Evolutionary conservation across 2,888 invertebrate genomes (phyloP).

Genomic region (Dioctria linearis): DNA sequence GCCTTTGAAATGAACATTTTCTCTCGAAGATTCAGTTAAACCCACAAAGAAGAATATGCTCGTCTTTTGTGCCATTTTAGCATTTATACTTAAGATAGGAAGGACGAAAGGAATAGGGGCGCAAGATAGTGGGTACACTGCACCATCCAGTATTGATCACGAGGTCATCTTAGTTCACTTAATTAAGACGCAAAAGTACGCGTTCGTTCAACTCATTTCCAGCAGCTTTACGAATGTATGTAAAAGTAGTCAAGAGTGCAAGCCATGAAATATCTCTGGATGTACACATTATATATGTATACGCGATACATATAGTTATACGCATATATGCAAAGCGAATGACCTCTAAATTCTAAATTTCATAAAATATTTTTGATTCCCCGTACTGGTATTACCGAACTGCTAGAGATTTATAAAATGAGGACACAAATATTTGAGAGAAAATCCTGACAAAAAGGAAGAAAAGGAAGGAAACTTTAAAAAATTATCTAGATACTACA

Average conservation of each 20-base stretch:
- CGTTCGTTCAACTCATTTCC: neutral
- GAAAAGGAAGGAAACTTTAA: neutral
- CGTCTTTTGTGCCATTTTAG: slow-evolving; percentile 1
- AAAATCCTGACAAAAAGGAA: neutral
- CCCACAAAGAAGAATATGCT: slow-evolving; percentile 13
- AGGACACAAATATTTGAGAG: neutral
- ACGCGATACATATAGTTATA: no score
- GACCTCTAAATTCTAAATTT: slow-evolving; percentile 18
- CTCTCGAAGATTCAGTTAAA: neutral
- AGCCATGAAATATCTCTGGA: no score
- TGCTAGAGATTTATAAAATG: no score
- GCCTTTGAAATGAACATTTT: no score
- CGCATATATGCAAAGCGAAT: neutral
- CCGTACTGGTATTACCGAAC: neutral
- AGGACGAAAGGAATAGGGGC: no score
- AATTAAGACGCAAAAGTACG: slow-evolving; percentile 37
- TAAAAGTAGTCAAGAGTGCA: no score
- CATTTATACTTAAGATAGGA: neutral
- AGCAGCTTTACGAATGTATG: no score
- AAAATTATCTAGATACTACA: no score
- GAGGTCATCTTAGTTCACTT: slow-evolving; percentile 43
- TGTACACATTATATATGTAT: no score
- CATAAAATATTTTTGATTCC: slow-evolving; percentile 19
- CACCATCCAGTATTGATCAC: slow-evolving; percentile 15
- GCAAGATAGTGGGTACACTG: neutral